These are phyloP conservation scores for Phortica magna DNA, from an alignment of 2,888 invertebrate genomes.

Conservation along the genomic window DNA sequence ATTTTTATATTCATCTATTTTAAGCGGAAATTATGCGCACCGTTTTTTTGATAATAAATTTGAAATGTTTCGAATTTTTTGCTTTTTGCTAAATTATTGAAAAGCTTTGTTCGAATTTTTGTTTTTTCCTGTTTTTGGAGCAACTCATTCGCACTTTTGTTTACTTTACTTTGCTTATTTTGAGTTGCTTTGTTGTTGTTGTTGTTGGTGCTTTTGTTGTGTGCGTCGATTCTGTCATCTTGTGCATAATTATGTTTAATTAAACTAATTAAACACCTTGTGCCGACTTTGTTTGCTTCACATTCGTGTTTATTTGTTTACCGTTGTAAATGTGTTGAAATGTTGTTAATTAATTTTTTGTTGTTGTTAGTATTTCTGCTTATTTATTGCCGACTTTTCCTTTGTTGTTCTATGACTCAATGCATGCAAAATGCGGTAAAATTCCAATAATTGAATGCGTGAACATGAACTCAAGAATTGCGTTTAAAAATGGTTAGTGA, in stretches of 20 bases:
- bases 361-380: slow-evolving; percentile 54
- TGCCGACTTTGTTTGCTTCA: slow-evolving; percentile 46
- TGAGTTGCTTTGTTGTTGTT: neutral
- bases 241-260: slow-evolving; percentile 65
- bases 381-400: neutral
- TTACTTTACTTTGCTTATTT: slow-evolving; percentile 10
- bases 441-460: neutral
- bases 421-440: neutral
- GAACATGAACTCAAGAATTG: too few relatives aligned
- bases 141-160: slow-evolving; percentile 24
- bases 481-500: too few relatives aligned
- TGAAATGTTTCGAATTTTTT: neutral
- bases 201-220: neutral
- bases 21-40: neutral
- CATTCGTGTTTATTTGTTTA: slow-evolving; percentile 11
- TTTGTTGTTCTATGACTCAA: slow-evolving; percentile 6
- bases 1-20: neutral
- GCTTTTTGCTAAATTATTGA: neutral
- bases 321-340: neutral
- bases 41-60: too few relatives aligned
- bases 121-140: neutral
- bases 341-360: slow-evolving; percentile 66
- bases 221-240: too few relatives aligned
- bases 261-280: slow-evolving; percentile 63
- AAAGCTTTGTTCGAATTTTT: neutral